Base-by-base conservation (phyloP, 1,140 invertebrate genomes). In the Probaryconus sp. region DNA sequence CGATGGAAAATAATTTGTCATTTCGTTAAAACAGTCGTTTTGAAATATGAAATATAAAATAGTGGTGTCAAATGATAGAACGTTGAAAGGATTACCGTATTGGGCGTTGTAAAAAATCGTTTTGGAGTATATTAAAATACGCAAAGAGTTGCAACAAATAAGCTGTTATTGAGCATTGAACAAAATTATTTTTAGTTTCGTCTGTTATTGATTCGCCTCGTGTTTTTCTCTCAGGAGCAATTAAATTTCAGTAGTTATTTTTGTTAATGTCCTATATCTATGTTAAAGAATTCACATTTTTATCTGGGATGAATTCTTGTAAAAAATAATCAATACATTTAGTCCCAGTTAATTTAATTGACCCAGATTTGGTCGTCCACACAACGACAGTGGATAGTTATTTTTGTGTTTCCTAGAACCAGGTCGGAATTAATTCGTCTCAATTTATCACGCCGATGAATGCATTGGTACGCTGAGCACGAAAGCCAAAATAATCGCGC, bases 401-500 rank as follows among this genome's bases (percentile, higher is more conserved):
- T 48, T 74, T 74, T 67, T 55, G 18, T 10, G 20, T 42, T 68
- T 56, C 56, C 40, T 18, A 21, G 48, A 74, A 64, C 9, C 56
- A 40, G 48, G 48, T 56, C 63, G 50, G 30, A 74, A 63, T 74
- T 68, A 74, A 74, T 74, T 56, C 50, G 50, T 50, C 42, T 51
- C 47, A 58, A 67, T 55, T 73, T 61, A 60, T 61, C 26, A 35
- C 37, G 28, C 33, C 17, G 55, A 63, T 28, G 53, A 56, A 33
- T 24, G 48, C 51, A 72, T 77, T 40, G 28, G 60, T 24, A 77
- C 18, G 45, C 58, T 6, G 35, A 45, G 40, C 75, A 77, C 69
- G 69, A 72, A 73, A 14, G 58, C 63, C 63, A 47, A 69, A 75
- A 77, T 77, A 77, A 77, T 77, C 68, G 68, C 68, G 68, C 63